Evolutionary conservation across 2,797 vertebrate genomes (phyloP).

Genomic region (Hypotaenidia philippensis): DNA sequence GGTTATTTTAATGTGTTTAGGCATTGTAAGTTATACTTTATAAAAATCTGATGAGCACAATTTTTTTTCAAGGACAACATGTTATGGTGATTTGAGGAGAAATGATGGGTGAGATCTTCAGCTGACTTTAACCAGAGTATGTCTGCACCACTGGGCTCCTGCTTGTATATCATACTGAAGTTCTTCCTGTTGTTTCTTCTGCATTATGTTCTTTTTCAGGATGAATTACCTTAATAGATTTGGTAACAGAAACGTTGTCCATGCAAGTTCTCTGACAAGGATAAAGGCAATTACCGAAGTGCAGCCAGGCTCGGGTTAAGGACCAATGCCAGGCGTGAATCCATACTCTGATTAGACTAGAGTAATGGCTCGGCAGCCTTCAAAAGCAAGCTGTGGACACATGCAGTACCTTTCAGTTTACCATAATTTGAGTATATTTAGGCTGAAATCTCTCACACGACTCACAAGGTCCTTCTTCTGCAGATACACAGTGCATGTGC

Average conservation of each 20-base stretch:
- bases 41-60: neutral
- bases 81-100: neutral
- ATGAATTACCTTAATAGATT: neutral
- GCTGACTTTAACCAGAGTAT: neutral
- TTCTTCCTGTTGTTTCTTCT: slow-evolving; percentile 9
- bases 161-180: neutral
- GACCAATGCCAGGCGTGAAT: neutral
- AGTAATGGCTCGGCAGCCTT: neutral
- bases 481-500: accelerated
- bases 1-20: neutral
- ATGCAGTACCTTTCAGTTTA: neutral
- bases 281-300: neutral
- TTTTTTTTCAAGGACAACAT: neutral
- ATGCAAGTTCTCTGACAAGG: neutral
- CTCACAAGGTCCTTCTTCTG: neutral
- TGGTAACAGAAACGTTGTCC: neutral
- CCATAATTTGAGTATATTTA: neutral
- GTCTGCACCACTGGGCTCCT: neutral
- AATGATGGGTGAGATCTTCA: neutral
- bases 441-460: neutral
- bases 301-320: neutral
- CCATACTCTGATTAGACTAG: neutral
- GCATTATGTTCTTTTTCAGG: neutral
- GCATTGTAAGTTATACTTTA: neutral
- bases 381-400: neutral